Percentiles rank a stretch among this genome's conserved stretches.
phyloP scores from a whole-genome alignment of 2,797 vertebrate genomes.

The Lutra lutra region DNA sequence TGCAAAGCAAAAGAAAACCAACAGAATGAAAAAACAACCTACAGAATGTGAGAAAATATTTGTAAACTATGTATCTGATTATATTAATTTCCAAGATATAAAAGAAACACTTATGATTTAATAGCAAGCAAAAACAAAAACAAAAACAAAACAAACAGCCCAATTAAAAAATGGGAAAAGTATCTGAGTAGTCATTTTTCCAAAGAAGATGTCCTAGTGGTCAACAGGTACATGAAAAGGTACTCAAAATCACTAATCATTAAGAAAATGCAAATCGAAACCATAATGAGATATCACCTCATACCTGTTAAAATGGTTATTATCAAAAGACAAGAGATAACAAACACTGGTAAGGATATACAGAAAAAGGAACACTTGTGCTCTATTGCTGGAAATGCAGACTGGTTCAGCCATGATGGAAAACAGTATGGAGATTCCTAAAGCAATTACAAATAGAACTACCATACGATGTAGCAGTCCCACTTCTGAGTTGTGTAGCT shows the following conservation, averaged over 20 bases:
- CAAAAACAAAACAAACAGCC: not conserved
- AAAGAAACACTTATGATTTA: not conserved
- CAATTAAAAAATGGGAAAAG: not conserved
- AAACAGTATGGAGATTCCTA: not conserved
- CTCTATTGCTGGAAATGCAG: not conserved
- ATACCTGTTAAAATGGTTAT: not conserved
- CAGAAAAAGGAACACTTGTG: not conserved
- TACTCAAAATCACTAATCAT: not conserved
- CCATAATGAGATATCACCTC: not conserved
- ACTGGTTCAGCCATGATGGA: not conserved
- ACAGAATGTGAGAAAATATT: not conserved
- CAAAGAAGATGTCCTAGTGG: not conserved
- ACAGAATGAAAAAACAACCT: not conserved
- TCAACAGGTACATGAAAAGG: not conserved
- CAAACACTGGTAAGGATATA: not conserved
- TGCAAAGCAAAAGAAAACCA: not conserved
- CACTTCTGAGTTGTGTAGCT: not conserved
- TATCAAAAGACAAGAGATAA: not conserved
- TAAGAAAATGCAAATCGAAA: not conserved
- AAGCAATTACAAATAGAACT: not conserved
- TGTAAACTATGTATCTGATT: not conserved
- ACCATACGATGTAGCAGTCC: not conserved
- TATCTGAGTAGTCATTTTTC: not conserved
- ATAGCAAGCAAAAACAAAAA: not conserved
- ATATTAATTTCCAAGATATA: not conserved